These are phyloP conservation scores for Grammomys surdaster DNA, from an alignment of 2,113 vertebrate species.

Conservation along the genomic window DNA sequence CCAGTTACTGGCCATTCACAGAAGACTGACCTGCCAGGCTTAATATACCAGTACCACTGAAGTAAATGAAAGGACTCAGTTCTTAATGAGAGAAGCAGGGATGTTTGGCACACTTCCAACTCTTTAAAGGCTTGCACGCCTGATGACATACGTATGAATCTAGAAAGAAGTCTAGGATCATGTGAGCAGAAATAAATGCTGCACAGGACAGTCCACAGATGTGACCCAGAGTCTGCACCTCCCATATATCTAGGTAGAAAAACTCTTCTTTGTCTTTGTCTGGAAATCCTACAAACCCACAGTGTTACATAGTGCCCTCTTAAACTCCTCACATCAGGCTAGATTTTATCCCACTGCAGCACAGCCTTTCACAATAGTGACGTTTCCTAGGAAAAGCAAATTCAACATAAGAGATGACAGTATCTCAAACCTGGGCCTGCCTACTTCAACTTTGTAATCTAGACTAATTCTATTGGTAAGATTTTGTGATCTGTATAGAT, in stretches of 20 bases:
- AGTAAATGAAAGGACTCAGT: slow-evolving; percentile 56
- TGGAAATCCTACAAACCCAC: slow-evolving; percentile 21
- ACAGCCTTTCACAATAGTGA: slow-evolving; percentile 20
- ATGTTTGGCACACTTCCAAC: slow-evolving; percentile 39
- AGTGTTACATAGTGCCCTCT: not conserved
- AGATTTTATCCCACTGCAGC: not conserved
- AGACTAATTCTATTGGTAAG: slow-evolving; percentile 24
- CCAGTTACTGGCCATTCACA: slow-evolving; percentile 53
- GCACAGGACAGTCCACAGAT: not conserved
- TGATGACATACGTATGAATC: slow-evolving; percentile 34
- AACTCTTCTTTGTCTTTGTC: not conserved
- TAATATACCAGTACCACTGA: slow-evolving; percentile 44
- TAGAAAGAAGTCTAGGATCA: slow-evolving; percentile 26
- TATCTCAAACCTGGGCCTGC: not conserved
- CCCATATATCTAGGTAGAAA: slow-evolving; percentile 20
- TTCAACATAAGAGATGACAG: slow-evolving; percentile 36
- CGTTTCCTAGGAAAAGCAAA: slow-evolving; percentile 31
- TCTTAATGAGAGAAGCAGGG: slow-evolving; percentile 64
- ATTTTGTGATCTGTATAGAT: slow-evolving; percentile 45
- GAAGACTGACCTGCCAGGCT: slow-evolving; percentile 51
- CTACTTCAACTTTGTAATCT: slow-evolving; percentile 30
- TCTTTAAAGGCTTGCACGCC: slow-evolving; percentile 14
- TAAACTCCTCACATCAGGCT: not conserved
- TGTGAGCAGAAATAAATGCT: slow-evolving; percentile 34
- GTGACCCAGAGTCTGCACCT: slow-evolving; percentile 27